Base-by-base conservation (phyloP, 2,888 invertebrate species). In the Tyria jacobaeae region DNA sequence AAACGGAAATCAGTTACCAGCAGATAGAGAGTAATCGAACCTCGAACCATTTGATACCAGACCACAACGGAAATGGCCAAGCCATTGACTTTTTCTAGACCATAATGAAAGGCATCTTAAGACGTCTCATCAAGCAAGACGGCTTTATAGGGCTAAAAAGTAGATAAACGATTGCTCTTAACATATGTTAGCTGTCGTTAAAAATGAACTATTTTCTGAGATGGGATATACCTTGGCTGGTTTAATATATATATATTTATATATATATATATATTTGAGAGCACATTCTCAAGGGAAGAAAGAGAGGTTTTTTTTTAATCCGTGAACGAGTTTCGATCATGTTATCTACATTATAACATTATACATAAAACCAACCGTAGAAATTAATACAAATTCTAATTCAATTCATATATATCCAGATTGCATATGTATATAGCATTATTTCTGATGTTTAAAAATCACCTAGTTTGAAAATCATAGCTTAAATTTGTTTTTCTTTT, bases 61-160 rank as follows among this genome's bases (percentile, higher is more conserved):
- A 87, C 88, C 89, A 80, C 88, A 89, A 76, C 86, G 89, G 89
- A 89, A 87, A 89, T 89, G 81, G 79, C 79, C 70, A 63, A 75
- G 80, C 79, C 81, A 84, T 87, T 81, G 77, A 79, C 76, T 87
- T 88, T 88, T 88, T 83, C 81, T 73, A 60, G 70, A 80, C 65
- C 73, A 75, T 73, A 79, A 77, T 76, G 78, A 81, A 82, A 81
- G 78, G 81, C 76, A 80, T 54, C 53, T 54, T 54, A 54, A 54
- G 53, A 41, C 72, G 62, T 63, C 70, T 77, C 73, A 70, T 76
- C 70, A 70, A 67, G 66, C 49, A 62, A 57, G 68, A 66, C 62
- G 57, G 57, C 52, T 69, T 70, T 61, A 60, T 68, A 66, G 59
- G 63, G 59, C 61, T 70, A 70, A 75, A 77, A 75, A 66, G 60